Evolutionary conservation across 2,797 vertebrate genomes (phyloP).

Genomic region (Aulostomus chinensis): DNA sequence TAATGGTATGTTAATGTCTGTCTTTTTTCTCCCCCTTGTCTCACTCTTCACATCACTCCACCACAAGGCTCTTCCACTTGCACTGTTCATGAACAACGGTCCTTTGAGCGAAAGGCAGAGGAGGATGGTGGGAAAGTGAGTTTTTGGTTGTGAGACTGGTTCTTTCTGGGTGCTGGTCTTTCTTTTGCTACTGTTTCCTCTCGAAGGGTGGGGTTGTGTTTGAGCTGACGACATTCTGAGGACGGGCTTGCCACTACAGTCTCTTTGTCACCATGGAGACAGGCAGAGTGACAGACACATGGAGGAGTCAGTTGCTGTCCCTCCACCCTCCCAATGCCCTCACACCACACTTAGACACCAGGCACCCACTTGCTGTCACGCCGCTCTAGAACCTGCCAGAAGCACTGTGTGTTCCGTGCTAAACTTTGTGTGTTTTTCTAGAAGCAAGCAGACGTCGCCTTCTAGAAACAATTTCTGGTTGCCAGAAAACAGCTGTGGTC

Average conservation of each 20-base stretch:
- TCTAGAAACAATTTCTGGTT: slow-evolving; percentile 19
- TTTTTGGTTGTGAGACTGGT: slow-evolving; percentile 29
- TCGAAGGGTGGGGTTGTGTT: slow-evolving; percentile 10
- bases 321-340: slow-evolving; percentile 7
- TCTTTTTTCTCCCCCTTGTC: slow-evolving; percentile 2
- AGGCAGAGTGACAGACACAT: slow-evolving; percentile 53
- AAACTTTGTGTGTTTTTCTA: slow-evolving; percentile 3
- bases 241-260: slow-evolving; percentile 33
- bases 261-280: slow-evolving; percentile 52
- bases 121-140: slow-evolving; percentile 79
- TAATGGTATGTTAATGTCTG: not conserved
- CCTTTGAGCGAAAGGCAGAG: slow-evolving; percentile 73
- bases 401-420: slow-evolving; percentile 17
- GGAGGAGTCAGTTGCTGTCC: slow-evolving; percentile 39
- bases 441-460: not conserved
- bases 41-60: not conserved
- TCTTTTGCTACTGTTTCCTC: slow-evolving; percentile 16
- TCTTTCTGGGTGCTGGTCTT: slow-evolving; percentile 5
- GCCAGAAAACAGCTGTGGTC: slow-evolving; percentile 13
- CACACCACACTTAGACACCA: slow-evolving; percentile 25
- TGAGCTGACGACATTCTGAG: slow-evolving; percentile 31
- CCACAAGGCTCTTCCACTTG: slow-evolving; percentile 55
- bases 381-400: slow-evolving; percentile 26
- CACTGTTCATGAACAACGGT: slow-evolving; percentile 63
- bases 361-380: slow-evolving; percentile 29